Conservation (phyloP, 23 tunicate species). For the Trididemnum nubilum region DNA sequence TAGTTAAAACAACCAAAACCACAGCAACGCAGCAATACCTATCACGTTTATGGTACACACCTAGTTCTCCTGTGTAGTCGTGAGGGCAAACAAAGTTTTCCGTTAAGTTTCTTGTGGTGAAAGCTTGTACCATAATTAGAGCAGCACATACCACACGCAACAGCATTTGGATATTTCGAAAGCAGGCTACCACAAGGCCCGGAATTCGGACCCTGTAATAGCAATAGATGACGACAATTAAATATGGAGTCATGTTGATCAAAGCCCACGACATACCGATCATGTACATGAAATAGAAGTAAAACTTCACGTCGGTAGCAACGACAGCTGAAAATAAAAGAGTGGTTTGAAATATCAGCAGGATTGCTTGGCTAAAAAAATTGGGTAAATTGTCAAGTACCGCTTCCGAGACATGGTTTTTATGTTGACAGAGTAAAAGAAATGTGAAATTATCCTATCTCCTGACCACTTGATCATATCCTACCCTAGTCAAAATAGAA, state of each 20-base stretch:
- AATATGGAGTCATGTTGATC: constrained; percentile 96
- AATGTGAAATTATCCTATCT: too few species aligned
- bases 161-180: constrained; percentile 88
- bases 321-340: constrained; percentile 62
- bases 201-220: constrained; percentile 99
- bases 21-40: too few species aligned
- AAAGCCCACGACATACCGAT: constrained; percentile 99
- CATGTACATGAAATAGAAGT: constrained; percentile 99
- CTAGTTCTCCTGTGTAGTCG: constrained; percentile 62
- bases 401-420: too few species aligned
- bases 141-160: constrained; percentile 83
- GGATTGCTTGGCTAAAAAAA: neutral
- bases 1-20: too few species aligned
- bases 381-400: too few species aligned
- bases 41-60: too few species aligned
- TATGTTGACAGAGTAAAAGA: too few species aligned
- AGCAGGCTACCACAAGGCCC: constrained; percentile 93
- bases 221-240: constrained; percentile 99
- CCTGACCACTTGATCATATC: too few species aligned
- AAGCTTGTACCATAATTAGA: constrained; percentile 95
- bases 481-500: too few species aligned
- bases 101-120: constrained; percentile 89
- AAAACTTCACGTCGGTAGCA: constrained; percentile 88
- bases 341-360: too few species aligned
- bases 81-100: constrained; percentile 95